phyloP scores from a whole-genome alignment of 2,113 vertebrate genomes.

The Pseudopodoces humilis region DNA sequence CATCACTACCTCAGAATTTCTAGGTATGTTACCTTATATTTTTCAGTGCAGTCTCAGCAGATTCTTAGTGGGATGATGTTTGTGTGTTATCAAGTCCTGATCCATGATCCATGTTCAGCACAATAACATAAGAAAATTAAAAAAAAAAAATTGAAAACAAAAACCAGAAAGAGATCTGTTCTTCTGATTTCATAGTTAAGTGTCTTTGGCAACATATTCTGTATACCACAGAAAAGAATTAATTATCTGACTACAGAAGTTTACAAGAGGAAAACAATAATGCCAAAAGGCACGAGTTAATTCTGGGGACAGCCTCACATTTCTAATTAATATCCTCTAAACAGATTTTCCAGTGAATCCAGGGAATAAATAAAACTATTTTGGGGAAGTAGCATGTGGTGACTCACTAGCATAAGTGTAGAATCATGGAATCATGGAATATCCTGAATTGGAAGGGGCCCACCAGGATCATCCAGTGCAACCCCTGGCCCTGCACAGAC shows the following conservation, averaged over 20 bases:
- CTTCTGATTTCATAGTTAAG: neutral
- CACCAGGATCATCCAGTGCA: accelerated
- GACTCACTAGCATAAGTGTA: neutral
- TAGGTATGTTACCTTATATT: neutral
- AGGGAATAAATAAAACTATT: neutral
- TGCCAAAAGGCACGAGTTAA: neutral
- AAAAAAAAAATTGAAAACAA: neutral
- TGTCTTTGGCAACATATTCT: neutral
- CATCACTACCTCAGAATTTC: neutral
- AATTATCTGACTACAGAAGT: neutral
- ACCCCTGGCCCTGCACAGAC: accelerated
- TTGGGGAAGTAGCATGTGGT: neutral
- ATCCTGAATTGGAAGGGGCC: accelerated
- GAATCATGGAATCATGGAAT: neutral
- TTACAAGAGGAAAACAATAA: neutral
- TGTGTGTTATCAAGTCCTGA: neutral
- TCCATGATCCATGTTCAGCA: neutral
- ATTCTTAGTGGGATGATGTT: neutral
- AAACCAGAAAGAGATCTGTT: neutral
- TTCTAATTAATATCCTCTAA: neutral
- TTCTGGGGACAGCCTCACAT: neutral
- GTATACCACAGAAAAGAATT: neutral
- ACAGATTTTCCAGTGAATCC: neutral
- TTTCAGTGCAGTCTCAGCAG: neutral
- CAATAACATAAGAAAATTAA: neutral